Evolutionary conservation across 2,888 invertebrate species (phyloP).

Genomic region (Sarcophaga rosellei): DNA sequence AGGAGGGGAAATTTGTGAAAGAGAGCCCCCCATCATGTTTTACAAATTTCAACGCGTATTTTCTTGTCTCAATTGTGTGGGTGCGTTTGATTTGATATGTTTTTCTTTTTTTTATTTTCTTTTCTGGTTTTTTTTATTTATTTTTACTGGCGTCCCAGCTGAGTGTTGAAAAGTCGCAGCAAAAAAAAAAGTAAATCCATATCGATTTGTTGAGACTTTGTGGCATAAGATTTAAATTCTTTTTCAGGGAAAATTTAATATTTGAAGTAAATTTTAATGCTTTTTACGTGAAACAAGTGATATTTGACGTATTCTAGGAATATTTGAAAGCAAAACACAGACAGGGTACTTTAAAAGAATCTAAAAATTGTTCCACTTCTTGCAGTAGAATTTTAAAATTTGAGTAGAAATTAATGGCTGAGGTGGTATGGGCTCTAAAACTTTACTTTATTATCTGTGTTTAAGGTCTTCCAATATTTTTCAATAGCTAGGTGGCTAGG

Average conservation of each 20-base stretch:
- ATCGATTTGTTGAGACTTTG: slow-evolving; percentile 64
- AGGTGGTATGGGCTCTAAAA: no score
- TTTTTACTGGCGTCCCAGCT: slow-evolving; percentile 45
- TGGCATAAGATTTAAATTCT: slow-evolving; percentile 54
- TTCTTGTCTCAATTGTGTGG: slow-evolving; percentile 67
- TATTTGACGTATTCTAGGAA: neutral
- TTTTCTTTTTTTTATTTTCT: slow-evolving; percentile 12
- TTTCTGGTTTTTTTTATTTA: slow-evolving; percentile 4
- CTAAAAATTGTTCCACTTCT: no score
- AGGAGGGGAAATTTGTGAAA: slow-evolving; percentile 61
- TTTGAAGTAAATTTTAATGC: slow-evolving; percentile 35
- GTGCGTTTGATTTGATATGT: slow-evolving; percentile 56
- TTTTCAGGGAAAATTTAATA: slow-evolving; percentile 47
- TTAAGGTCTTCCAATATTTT: no score
- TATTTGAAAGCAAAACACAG: no score
- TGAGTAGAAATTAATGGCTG: no score
- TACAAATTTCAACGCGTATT: slow-evolving; percentile 67
- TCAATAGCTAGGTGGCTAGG: no score
- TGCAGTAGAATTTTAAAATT: no score
- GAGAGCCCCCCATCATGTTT: slow-evolving; percentile 64
- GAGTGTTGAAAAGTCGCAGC: slow-evolving; percentile 34
- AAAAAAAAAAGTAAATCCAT: slow-evolving; percentile 52
- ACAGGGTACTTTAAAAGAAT: no score
- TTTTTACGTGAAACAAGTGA: neutral
- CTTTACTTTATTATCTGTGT: no score